Evolutionary conservation across 2,888 invertebrate species (phyloP).

Genomic region (Drosophila mimica): DNA sequence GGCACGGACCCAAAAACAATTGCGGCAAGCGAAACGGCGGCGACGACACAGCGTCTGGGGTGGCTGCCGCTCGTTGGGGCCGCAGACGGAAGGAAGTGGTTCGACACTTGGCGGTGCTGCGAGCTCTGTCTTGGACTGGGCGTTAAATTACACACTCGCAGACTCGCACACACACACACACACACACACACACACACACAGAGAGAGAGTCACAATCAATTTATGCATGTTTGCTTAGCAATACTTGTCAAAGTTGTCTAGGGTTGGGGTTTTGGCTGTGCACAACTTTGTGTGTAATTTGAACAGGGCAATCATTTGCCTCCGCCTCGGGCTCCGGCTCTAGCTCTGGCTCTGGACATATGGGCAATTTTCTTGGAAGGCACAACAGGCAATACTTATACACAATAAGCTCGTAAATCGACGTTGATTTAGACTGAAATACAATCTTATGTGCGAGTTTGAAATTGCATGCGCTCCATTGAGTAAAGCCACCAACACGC

Average conservation of each 20-base stretch:
- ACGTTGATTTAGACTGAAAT: constrained; percentile 74
- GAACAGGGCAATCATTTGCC: constrained; percentile 65
- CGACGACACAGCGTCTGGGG: constrained; percentile 78
- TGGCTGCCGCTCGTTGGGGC: constrained; percentile 38
- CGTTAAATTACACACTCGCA: constrained; percentile 46
- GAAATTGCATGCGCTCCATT: constrained; percentile 65
- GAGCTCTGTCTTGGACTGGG: constrained; percentile 42
- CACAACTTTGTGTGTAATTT: constrained; percentile 76
- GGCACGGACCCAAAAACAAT: constrained; percentile 76
- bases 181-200: constrained; percentile 17
- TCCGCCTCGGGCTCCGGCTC: constrained; percentile 20
- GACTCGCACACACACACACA: constrained; percentile 1
- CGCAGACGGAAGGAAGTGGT: constrained; percentile 71
- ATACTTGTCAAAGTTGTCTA: constrained; percentile 82
- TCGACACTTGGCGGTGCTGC: constrained; percentile 20
- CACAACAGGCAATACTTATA: constrained; percentile 35
- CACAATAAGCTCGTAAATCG: constrained; percentile 76
- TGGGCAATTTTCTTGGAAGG: constrained; percentile 67
- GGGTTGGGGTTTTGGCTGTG: constrained; percentile 50
- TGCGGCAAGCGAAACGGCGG: constrained; percentile 42
- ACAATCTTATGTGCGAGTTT: constrained; percentile 56
- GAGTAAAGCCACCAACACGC: constrained; percentile 71
- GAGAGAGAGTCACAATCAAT: constrained; percentile 55
- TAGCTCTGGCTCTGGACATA: constrained; percentile 1
- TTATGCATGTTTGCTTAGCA: constrained; percentile 80